Percentiles rank a stretch among this genome's conserved stretches.
These are phyloP conservation scores for Agapornis roseicollis DNA, from an alignment of 2,113 vertebrate species.

Conservation along the genomic window DNA sequence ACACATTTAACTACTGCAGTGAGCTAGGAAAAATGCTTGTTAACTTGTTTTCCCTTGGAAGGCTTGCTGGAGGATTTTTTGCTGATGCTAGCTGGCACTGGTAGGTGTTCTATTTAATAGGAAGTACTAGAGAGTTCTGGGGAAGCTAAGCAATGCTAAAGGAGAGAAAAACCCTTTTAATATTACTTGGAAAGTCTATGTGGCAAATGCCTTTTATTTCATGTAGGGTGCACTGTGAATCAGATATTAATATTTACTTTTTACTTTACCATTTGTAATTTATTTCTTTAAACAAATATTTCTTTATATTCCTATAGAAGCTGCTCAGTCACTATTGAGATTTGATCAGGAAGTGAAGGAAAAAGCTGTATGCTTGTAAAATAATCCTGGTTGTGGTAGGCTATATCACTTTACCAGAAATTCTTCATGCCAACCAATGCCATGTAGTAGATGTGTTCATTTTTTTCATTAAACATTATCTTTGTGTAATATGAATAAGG, in stretches of 20 bases:
- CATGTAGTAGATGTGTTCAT: background rate
- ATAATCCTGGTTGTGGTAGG: background rate
- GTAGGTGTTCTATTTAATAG: slow-evolving; percentile 12
- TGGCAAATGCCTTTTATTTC: slow-evolving; percentile 6
- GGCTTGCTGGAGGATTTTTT: background rate
- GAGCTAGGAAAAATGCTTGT: background rate
- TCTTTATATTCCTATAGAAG: background rate
- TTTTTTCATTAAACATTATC: background rate
- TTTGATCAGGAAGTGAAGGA: background rate
- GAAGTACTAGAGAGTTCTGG: background rate
- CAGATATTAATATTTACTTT: slow-evolving; percentile 2
- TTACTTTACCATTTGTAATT: background rate
- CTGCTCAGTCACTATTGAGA: background rate
- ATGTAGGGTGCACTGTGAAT: background rate
- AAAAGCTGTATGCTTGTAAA: background rate
- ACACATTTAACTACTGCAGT: background rate
- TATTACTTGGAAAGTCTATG: background rate
- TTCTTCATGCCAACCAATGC: background rate
- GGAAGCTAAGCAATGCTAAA: background rate
- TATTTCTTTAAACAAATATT: background rate
- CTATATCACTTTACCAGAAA: background rate
- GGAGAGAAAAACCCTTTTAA: background rate
- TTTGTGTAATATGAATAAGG: background rate
- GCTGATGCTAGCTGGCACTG: background rate
- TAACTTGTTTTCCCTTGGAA: background rate